These are phyloP conservation scores for Haemorhous mexicanus DNA, from an alignment of 2,113 vertebrate genomes.

Conservation along the genomic window DNA sequence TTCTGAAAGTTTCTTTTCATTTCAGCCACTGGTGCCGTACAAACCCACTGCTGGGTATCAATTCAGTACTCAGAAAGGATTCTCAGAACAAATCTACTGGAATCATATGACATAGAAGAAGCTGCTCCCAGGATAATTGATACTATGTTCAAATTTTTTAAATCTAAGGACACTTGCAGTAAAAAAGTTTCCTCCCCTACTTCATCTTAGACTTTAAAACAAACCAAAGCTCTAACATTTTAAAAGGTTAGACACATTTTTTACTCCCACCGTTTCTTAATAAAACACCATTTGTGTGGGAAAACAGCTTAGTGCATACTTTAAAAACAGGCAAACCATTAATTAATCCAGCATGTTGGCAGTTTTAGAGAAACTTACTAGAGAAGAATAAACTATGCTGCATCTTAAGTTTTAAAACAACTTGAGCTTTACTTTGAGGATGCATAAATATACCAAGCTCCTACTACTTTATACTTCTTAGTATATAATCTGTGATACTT, in stretches of 20 bases:
- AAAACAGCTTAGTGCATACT: slow-evolving; percentile 54
- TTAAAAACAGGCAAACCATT: slow-evolving; percentile 42
- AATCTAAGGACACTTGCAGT: background rate
- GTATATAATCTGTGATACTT: background rate
- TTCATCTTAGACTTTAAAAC: background rate
- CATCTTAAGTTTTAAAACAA: background rate
- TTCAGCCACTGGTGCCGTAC: background rate
- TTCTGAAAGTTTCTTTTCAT: background rate
- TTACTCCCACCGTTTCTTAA: slow-evolving; percentile 39
- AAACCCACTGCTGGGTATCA: background rate
- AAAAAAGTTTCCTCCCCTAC: slow-evolving; percentile 10
- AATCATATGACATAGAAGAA: background rate
- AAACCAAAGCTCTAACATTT: slow-evolving; percentile 39
- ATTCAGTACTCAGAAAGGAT: background rate
- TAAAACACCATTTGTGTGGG: slow-evolving; percentile 44
- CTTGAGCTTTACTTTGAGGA: background rate
- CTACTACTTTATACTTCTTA: background rate
- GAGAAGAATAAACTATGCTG: slow-evolving; percentile 1
- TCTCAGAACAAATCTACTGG: background rate
- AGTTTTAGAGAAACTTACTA: slow-evolving; percentile 7
- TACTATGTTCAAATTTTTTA: background rate
- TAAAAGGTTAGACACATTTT: slow-evolving; percentile 30
- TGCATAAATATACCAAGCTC: background rate
- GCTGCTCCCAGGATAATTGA: background rate
- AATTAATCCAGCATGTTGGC: slow-evolving; percentile 60